Base-by-base conservation (phyloP, 2,797 vertebrate species). In the Danio kyathit region DNA sequence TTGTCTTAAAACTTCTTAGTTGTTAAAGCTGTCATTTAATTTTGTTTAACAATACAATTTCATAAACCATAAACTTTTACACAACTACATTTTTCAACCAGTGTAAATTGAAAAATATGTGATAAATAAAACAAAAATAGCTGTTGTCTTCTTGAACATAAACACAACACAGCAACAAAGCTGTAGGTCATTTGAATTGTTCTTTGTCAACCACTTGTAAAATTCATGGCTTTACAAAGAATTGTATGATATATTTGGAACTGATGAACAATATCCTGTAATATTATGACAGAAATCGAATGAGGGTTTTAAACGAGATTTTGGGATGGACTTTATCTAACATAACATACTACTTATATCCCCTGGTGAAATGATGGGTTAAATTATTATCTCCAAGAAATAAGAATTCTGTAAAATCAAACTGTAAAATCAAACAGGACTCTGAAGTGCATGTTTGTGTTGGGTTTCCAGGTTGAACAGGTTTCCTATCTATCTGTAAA, bases 241-340 rank as follows among this genome's bases (percentile, higher is more conserved):
- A 54, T 29, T 65, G 5, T 11, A 21, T 43, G n/a, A 76, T 65
- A 61, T 12, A 57, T 60, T 69, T 48, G 21, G 51, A 46, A 56
- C 63, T 54, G 49, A 44, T 14, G 1, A 59, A 77, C 17, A 48
- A 67, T 67, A 17, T 77, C 7, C 52, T 48, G 17, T 57, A 77
- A 77, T 21, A 69, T 69, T 19, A 17, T 17, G 64, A 59, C 52
- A 3, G 11, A 77, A 73, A 49, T 49, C 12, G 52, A 16, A 69
- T 48, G 13, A 59, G 63, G 19, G 16, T 40, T 59, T 1, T 69
- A 59, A 78, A 78, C n/a, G n/a, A n/a, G n/a, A n/a, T n/a, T n/a
- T n/a, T 17, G 69, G 29, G 21, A 60, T n/a, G 1, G 54, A 16
- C 7, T 60, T 66, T 66, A 66, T 29, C 29, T 29, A 29, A 29